Base-by-base conservation (phyloP, 2,797 vertebrate genomes). In the Heliangelus exortis region DNA sequence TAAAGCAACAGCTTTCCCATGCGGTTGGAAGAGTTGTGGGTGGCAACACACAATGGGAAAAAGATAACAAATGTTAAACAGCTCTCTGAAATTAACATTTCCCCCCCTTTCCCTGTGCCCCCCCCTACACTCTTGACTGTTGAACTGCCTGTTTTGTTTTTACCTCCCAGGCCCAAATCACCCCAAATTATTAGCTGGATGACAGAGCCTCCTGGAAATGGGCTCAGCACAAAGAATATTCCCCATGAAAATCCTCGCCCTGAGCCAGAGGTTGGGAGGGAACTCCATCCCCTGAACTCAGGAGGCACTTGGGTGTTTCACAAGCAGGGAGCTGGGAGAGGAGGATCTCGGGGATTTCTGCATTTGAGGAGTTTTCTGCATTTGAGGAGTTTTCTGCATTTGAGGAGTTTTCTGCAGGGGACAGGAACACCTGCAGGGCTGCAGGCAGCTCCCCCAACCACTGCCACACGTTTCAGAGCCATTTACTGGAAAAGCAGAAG, bases 1-100 rank as follows among this genome's bases (percentile, higher is more conserved):
- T 34, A 85, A 90, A 92, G 79, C 92, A 92, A 92, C 74, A 84
- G 90, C 84, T 91, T 96, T 90, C 87, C 83, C 55, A 6, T 57
- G 92, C 15, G 17, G 21, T 45, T 72, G 36, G 29, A 17, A 84
- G 81, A 69, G 74, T 82, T 71, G 83, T 94, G 88, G 95, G 91
- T 79, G 92, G 89, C 71, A 89, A 58, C 61, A 22, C 67, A 68
- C 92, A 80, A 89, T 75, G 86, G 83, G 62, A 41, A 82, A 54
- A 79, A 75, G 82, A 89, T 83, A 82, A 91, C 91, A 93, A 93
- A 84, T 90, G 74, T 78, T 90, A 63, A 93, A 79, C 61, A 75
- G 82, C 68, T 88, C 83, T 36, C 88, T 91, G 74, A 91, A 93
- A 90, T 86, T 87, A 71, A 51, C 63, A 22, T 93, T 75, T 87